Evolutionary conservation across 2,888 invertebrate species (phyloP), one percentile per base, ranked within the genome.

Genomic region (Lasiommata megera): DNA sequence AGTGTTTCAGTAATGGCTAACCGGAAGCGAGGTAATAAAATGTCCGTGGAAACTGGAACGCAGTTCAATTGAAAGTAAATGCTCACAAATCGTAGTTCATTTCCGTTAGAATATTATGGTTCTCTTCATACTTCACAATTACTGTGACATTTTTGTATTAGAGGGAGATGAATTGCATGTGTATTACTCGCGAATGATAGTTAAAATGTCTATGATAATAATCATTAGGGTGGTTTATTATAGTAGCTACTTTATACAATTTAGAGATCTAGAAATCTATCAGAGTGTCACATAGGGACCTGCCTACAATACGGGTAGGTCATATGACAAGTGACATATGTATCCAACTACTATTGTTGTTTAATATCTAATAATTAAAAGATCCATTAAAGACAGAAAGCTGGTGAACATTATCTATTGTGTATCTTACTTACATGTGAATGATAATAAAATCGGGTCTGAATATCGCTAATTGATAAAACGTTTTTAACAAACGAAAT

Each of bases 131-230:
- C 12, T 37, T 37, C 37, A 36, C 23, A n/a, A 23, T 18, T 18
- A 41, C 40, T 48, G 9, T 41, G 28, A 54, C 36, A 51, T 40
- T n/a, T n/a, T 23, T 41, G 17, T n/a, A 7, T 43, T n/a, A 34
- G 38, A 17, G 54, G n/a, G 56, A 56, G 28, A 60, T 40, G 44
- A 56, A 54, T 58, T 61, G 61, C 61, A 61, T 60, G 62, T 62
- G 58, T 58, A 59, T 59, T 51, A 61, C 60, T 58, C 53, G 44
- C 57, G 53, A 61, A 64, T 61, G 65, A 67, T 37, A 51, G 38
- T 38, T 67, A 64, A 64, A 62, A 67, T 73, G 75, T 77, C 69
- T 74, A 79, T 77, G 78, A 84, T 85, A 82, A 82, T 85, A 78
- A 83, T 84, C 81, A 80, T 81, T 82, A 78, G 40, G 48, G 12